Conservation (phyloP, 2,113 vertebrate species). For the Haemorhous mexicanus region DNA sequence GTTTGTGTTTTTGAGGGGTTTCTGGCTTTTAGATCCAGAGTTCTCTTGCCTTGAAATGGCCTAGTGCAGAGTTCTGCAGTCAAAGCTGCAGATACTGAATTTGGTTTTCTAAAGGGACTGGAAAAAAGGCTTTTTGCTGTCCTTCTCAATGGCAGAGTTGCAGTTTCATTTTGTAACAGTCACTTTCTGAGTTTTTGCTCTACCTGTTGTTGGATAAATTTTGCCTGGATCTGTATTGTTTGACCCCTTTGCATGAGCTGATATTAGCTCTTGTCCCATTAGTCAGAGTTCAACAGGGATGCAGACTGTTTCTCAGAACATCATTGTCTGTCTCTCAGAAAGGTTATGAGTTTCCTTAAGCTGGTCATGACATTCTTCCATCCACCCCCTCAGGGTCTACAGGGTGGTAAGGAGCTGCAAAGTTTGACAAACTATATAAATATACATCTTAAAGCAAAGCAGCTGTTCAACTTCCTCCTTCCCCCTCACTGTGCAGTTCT, state of each 20-base stretch:
- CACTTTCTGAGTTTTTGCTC: background rate
- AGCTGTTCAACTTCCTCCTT: background rate
- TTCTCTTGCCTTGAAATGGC: background rate
- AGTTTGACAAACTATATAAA: constrained; percentile 2
- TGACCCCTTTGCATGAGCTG: background rate
- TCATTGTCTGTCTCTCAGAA: background rate
- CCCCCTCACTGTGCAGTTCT: background rate
- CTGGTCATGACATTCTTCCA: background rate
- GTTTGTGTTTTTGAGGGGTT: background rate
- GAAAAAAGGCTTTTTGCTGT: background rate
- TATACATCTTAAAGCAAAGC: background rate
- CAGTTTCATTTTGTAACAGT: background rate
- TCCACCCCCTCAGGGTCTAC: background rate
- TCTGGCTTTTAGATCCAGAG: background rate
- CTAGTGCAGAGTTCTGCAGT: background rate
- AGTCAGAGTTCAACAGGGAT: background rate
- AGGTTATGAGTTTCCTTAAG: background rate
- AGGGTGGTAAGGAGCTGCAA: background rate
- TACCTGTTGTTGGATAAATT: background rate
- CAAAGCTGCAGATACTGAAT: fast-evolving
- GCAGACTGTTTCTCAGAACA: background rate
- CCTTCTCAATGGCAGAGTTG: background rate
- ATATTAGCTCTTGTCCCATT: background rate
- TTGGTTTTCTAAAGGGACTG: background rate
- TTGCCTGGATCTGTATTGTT: background rate